Conservation (phyloP, 2,888 invertebrate species). For the Andrena camellia region DNA sequence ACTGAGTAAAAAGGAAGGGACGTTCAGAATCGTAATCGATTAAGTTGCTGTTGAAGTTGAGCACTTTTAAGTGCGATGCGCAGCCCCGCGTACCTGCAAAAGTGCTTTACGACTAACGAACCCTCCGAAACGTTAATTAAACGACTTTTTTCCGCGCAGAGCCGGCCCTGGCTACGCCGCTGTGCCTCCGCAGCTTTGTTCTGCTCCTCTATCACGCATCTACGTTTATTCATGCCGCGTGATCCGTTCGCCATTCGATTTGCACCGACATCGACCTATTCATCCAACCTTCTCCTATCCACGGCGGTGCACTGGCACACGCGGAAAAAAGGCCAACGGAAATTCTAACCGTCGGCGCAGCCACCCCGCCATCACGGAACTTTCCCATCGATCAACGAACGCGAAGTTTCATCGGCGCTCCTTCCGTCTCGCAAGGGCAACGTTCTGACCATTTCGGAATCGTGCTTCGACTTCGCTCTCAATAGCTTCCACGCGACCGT, state of each 20-base stretch:
- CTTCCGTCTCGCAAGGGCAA: constrained; percentile 27
- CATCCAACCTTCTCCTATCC: constrained; percentile 13
- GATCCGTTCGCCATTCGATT: constrained; percentile 44
- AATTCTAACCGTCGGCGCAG: constrained; percentile 13
- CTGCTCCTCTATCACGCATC: constrained; percentile 11
- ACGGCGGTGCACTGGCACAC: not conserved
- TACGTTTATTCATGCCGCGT: constrained; percentile 36
- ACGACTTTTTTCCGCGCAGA: constrained; percentile 1
- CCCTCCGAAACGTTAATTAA: constrained; percentile 27
- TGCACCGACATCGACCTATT: constrained; percentile 26
- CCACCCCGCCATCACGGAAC: constrained; percentile 23
- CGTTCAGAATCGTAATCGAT: constrained; percentile 40
- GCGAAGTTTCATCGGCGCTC: constrained; percentile 11
- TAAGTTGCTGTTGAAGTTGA: constrained; percentile 4
- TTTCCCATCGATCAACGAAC: constrained; percentile 50
- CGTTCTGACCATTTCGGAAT: not conserved
- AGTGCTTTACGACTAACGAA: not conserved
- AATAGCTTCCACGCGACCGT: not conserved
- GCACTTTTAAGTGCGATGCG: not conserved
- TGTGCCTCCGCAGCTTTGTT: not conserved
- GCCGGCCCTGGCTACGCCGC: not conserved
- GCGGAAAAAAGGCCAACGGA: not conserved
- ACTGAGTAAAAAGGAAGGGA: constrained; percentile 4
- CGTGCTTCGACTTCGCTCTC: constrained; percentile 22
- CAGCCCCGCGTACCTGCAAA: too few species aligned